Percentiles rank a stretch among this genome's conserved stretches.
phyloP scores from a whole-genome alignment of 2,797 vertebrate species.

The Pangasius larnaudii region DNA sequence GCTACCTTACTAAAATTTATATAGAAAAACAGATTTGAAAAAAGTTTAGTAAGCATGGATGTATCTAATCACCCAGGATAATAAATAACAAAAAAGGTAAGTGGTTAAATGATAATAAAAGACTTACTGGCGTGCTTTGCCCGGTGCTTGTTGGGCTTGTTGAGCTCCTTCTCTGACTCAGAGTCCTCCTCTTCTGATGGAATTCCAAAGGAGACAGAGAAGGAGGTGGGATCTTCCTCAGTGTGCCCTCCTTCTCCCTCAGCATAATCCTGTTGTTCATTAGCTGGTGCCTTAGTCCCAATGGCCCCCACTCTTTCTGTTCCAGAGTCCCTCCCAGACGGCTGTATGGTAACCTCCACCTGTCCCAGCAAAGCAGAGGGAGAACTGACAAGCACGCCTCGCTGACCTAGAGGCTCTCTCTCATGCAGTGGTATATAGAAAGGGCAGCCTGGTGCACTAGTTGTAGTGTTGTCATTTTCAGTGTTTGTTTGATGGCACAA shows the following conservation, averaged over 20 bases:
- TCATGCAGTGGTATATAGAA: slow-evolving; percentile 70
- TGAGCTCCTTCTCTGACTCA: slow-evolving; percentile 82
- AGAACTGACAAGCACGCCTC: slow-evolving; percentile 70
- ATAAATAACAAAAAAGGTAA: slow-evolving; percentile 9
- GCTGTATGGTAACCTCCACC: slow-evolving; percentile 82
- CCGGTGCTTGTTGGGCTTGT: slow-evolving; percentile 91
- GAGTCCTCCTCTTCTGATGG: slow-evolving; percentile 82
- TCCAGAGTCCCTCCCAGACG: slow-evolving; percentile 66
- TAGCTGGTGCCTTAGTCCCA: slow-evolving; percentile 72
- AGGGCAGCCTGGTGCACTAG: slow-evolving; percentile 58
- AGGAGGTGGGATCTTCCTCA: slow-evolving; percentile 82
- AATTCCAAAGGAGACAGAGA: slow-evolving; percentile 86
- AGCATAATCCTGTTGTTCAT: slow-evolving; percentile 79
- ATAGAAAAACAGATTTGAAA: slow-evolving; percentile 13
- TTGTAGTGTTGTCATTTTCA: slow-evolving; percentile 22
- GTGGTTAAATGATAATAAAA: slow-evolving; percentile 38
- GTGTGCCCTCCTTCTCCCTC: slow-evolving; percentile 85
- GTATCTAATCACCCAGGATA: neutral
- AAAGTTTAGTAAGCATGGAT: neutral
- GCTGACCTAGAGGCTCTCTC: slow-evolving; percentile 76
- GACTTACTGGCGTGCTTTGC: slow-evolving; percentile 95
- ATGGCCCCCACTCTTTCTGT: slow-evolving; percentile 67
- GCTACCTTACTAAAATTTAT: neutral
- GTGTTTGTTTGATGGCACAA: slow-evolving; percentile 51
- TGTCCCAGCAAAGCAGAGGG: slow-evolving; percentile 70